A percentile compares a stretch with the other conserved stretches of the same genome.
phyloP scores from a whole-genome alignment of 1,140 invertebrate species.

The Heliconius hewitsoni region DNA sequence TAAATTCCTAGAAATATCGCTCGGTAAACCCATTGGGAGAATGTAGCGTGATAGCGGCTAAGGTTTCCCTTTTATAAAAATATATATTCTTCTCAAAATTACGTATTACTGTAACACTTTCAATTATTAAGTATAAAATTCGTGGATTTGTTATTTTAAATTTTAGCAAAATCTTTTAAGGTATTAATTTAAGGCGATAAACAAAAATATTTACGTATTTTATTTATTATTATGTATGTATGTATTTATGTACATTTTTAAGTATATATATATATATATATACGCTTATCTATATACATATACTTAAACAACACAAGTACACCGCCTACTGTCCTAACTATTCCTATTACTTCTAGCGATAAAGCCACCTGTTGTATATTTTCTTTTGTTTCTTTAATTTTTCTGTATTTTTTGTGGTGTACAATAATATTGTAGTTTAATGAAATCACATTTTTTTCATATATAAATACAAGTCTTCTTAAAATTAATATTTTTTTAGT shows the following conservation, averaged over 20 bases:
- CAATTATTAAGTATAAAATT: neutral
- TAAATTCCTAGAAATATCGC: slow-evolving; percentile 5
- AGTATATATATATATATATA: too few relatives aligned
- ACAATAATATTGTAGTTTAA: neutral
- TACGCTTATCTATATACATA: too few relatives aligned
- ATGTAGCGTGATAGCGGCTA: neutral
- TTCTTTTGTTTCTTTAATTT: too few relatives aligned
- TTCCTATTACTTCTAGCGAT: too few relatives aligned
- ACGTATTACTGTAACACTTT: neutral
- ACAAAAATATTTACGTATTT: neutral
- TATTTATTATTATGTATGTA: too few relatives aligned
- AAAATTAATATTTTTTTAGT: neutral
- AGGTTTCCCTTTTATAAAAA: neutral
- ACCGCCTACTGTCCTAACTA: too few relatives aligned
- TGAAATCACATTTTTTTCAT: neutral
- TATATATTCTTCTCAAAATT: neutral
- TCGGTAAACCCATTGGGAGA: neutral
- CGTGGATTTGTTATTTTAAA: slow-evolving; percentile 8
- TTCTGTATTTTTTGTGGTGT: too few relatives aligned
- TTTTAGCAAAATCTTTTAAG: slow-evolving; percentile 15
- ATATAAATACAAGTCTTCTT: neutral
- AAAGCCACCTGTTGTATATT: too few relatives aligned
- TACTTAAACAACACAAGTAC: too few relatives aligned
- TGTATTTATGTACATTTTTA: too few relatives aligned
- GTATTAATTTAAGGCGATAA: neutral